phyloP scores from a whole-genome alignment of 2,797 vertebrate species.

The Pogoniulus pusillus region DNA sequence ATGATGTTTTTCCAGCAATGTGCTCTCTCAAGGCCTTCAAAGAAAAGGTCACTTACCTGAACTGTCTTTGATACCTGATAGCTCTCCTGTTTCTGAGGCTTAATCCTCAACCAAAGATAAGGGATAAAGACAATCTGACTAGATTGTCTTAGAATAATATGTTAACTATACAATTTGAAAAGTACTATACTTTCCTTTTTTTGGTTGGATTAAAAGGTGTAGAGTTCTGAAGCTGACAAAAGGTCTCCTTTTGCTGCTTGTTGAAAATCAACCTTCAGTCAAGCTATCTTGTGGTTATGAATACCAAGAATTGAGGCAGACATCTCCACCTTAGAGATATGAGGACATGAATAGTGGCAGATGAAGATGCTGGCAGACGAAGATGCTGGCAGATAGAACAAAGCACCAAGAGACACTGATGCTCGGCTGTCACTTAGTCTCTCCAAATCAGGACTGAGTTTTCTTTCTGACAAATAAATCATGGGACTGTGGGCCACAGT shows the following conservation, averaged over 20 bases:
- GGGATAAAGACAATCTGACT: not conserved
- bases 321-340: not conserved
- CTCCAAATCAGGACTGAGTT: not conserved
- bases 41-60: not conserved
- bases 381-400: not conserved
- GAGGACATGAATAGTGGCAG: not conserved
- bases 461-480: not conserved
- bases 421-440: not conserved
- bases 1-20: not conserved
- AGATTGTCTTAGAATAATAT: not conserved
- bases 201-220: not conserved
- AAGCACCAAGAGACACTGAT: not conserved
- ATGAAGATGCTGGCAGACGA: not conserved
- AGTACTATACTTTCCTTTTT: not conserved
- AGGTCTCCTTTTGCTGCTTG: not conserved
- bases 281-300: not conserved
- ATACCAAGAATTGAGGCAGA: not conserved
- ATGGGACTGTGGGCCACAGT: not conserved
- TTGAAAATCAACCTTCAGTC: rapidly evolving
- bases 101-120: not conserved
- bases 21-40: not conserved
- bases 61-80: not conserved
- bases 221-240: not conserved
- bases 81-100: not conserved
- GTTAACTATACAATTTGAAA: not conserved